Percentiles rank a stretch among this genome's conserved stretches.
These are phyloP conservation scores for Pollachius pollachius DNA, from an alignment of 2,113 vertebrate genomes.

Conservation along the genomic window DNA sequence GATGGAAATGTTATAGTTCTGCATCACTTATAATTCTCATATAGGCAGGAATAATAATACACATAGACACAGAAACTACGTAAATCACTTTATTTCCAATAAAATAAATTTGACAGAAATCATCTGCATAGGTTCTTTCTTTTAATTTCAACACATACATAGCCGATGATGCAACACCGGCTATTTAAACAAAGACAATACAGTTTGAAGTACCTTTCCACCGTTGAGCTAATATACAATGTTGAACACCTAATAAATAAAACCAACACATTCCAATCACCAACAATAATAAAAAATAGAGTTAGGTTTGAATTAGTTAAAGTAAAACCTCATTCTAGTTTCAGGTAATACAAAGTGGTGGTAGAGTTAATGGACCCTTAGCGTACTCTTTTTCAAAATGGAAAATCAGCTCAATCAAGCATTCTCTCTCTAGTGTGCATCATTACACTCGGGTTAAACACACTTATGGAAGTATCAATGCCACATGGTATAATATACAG, in stretches of 20 bases:
- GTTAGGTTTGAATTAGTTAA: conserved; percentile 9
- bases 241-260: conserved; percentile 60
- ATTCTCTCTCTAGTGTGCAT: too few relatives aligned
- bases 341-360: conserved; percentile 15
- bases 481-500: too few relatives aligned
- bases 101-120: conserved; percentile 3
- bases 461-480: too few relatives aligned
- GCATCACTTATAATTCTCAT: too few relatives aligned
- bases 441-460: too few relatives aligned
- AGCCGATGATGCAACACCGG: conserved; percentile 27
- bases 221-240: conserved; percentile 9
- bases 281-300: conserved; percentile 44
- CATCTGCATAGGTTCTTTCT: not conserved
- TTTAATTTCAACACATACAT: conserved; percentile 38
- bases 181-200: conserved; percentile 29
- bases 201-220: conserved; percentile 39
- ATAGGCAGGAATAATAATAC: too few relatives aligned
- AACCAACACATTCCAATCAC: conserved; percentile 22
- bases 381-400: too few relatives aligned
- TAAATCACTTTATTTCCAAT: conserved; percentile 29
- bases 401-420: too few relatives aligned
- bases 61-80: not conserved
- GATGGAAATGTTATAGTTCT: too few relatives aligned
- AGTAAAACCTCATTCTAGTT: conserved; percentile 17
- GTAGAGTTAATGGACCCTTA: not conserved